Conservation (phyloP, 2,888 invertebrate species). For the Erebia epiphron region DNA sequence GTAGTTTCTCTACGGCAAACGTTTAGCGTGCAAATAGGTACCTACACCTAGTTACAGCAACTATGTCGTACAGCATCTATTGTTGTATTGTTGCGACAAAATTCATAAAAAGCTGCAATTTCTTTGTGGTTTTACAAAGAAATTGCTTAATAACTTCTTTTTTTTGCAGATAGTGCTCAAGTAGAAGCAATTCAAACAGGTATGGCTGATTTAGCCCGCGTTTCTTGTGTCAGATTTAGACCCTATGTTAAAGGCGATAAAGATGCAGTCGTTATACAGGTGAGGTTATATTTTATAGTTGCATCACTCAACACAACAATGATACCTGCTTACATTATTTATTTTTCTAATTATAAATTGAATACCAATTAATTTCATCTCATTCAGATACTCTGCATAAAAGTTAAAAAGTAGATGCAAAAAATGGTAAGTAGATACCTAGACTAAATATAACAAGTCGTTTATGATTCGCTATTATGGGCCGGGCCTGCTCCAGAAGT, state of each 20-base stretch:
- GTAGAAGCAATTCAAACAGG: slow-evolving; percentile 72
- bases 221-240: slow-evolving; percentile 77
- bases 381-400: too few species aligned
- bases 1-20: slow-evolving; percentile 12
- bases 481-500: too few species aligned
- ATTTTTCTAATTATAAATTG: too few species aligned
- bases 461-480: too few species aligned
- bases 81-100: slow-evolving; percentile 28
- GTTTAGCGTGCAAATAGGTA: slow-evolving; percentile 25
- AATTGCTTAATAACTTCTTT: slow-evolving; percentile 14
- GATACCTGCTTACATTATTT: too few species aligned
- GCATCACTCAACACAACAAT: too few species aligned
- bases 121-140: slow-evolving; percentile 14
- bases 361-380: too few species aligned
- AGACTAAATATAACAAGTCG: too few species aligned
- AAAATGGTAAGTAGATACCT: too few species aligned
- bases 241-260: slow-evolving; percentile 72
- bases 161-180: slow-evolving; percentile 65
- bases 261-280: slow-evolving; percentile 78
- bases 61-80: slow-evolving; percentile 24
- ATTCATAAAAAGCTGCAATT: slow-evolving; percentile 15
- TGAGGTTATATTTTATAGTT: slow-evolving; percentile 38
- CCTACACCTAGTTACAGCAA: slow-evolving; percentile 19
- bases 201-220: slow-evolving; percentile 71
- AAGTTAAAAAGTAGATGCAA: too few species aligned